A percentile compares a stretch with the other conserved stretches of the same genome.
Conservation (phyloP, 2,797 vertebrate species). For the Sebastes glaucus region DNA sequence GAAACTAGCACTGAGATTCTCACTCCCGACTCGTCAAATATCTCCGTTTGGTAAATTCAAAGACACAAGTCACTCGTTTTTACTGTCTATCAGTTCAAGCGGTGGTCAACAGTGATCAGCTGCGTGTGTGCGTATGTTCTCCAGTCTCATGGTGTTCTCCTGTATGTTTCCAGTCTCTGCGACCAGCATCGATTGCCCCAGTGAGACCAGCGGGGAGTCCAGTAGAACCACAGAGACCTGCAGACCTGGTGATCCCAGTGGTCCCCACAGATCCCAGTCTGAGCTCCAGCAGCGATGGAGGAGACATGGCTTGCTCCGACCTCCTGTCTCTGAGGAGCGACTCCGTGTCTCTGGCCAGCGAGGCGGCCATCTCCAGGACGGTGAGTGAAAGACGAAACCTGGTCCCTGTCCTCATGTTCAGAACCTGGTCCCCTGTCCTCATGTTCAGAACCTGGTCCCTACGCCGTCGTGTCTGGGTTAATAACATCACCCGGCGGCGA, state of each 20-base stretch:
- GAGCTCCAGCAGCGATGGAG: slow-evolving; percentile 31
- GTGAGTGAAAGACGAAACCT: slow-evolving; percentile 55
- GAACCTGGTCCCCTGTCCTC: too few species aligned
- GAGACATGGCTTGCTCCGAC: slow-evolving; percentile 58
- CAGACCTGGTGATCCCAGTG: slow-evolving; percentile 5
- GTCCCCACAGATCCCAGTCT: background rate
- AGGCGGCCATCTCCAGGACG: slow-evolving; percentile 52
- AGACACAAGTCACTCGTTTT: background rate
- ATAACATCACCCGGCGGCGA: too few species aligned
- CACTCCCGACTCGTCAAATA: too few species aligned
- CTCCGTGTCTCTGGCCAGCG: slow-evolving; percentile 62
- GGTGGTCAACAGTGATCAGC: background rate
- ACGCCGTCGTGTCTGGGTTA: too few species aligned
- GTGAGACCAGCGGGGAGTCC: background rate
- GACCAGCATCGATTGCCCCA: background rate
- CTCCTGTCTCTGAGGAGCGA: slow-evolving; percentile 66
- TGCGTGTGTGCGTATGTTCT: background rate
- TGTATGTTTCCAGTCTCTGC: slow-evolving; percentile 2
- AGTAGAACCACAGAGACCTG: background rate
- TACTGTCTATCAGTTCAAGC: background rate
- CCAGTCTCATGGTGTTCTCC: background rate
- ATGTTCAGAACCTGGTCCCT: too few species aligned
- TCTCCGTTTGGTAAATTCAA: background rate
- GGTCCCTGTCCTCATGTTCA: background rate
- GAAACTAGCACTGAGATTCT: too few species aligned